Percentiles rank a stretch among this genome's conserved stretches.
Evolutionary conservation across 2,888 invertebrate genomes (phyloP).

Genomic region (Melieria omissa): DNA sequence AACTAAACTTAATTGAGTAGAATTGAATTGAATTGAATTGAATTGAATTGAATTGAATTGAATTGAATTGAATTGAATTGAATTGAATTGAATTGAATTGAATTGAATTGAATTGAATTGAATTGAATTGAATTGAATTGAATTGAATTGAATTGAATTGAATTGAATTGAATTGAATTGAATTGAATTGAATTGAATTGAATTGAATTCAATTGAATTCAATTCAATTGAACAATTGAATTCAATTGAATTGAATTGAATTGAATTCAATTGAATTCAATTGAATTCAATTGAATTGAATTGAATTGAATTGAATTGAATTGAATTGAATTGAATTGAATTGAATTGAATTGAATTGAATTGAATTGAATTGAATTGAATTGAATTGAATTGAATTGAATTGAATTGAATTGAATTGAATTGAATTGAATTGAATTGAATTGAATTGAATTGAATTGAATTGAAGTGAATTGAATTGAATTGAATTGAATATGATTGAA

Average conservation of each 20-base stretch:
- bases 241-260: too few species aligned
- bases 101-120: constrained; percentile 18
- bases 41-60: constrained; percentile 23
- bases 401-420: not conserved
- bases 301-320: too few species aligned
- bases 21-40: constrained; percentile 16
- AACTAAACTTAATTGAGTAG: constrained; percentile 15
- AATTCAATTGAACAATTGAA: not conserved
- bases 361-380: not conserved
- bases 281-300: too few species aligned
- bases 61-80: constrained; percentile 19
- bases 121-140: constrained; percentile 20
- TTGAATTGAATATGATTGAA: too few species aligned
- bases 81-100: constrained; percentile 18
- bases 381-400: not conserved
- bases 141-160: constrained; percentile 19
- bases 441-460: not conserved
- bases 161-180: constrained; percentile 19
- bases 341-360: not conserved
- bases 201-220: not conserved
- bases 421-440: not conserved
- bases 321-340: too few species aligned
- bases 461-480: not conserved
- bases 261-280: too few species aligned
- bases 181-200: constrained; percentile 13